Evolutionary conservation across 2,797 vertebrate species (phyloP), one percentile per base, ranked within the genome.

Genomic region (Myotis vivesi): DNA sequence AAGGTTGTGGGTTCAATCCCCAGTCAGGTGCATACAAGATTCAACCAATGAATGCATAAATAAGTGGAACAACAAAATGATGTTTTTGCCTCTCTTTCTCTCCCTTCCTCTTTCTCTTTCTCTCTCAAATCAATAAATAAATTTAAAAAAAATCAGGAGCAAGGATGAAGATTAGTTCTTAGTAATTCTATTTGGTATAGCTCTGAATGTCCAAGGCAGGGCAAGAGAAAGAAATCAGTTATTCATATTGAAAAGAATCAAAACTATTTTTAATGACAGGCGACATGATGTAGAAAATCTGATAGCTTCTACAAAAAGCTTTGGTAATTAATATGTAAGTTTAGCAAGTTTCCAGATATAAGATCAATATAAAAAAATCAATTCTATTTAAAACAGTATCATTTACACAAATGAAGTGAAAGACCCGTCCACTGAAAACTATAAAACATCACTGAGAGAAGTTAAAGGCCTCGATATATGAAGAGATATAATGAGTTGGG

Each of bases 351-450:
- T 53, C n/a, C 22, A 90, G 12, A 85, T 81, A 68, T 0, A 94
- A 82, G 17, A 83, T 76, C 33, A 59, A 79, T 10, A n/a, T 6
- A 87, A 1, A 46, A 91, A 90, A 92, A 73, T 49, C 30, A 87
- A 80, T 9, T 66, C 5, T 41, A 82, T 75, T 92, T 89, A 71
- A 94, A 89, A 89, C 12, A 93, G 33, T n/a, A 69, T n/a, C 28
- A 76, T n/a, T 86, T 87, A 84, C 10, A 66, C 73, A 44, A 91
- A 71, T 8, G 6, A 69, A 83, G 20, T 53, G 6, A 86, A 89
- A 87, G 19, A 91, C 2, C 1, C 5, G 2, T 77, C 71, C 7
- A 19, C 17, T 72, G 64, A 91, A 71, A 55, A 57, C 44, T 75
- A 22, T 4, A 72, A 83, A 84, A 68, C 28, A 53, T 20, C 4